These are phyloP conservation scores for Zaprionus inermis DNA, from an alignment of 1,140 invertebrate genomes.

Conservation along the genomic window DNA sequence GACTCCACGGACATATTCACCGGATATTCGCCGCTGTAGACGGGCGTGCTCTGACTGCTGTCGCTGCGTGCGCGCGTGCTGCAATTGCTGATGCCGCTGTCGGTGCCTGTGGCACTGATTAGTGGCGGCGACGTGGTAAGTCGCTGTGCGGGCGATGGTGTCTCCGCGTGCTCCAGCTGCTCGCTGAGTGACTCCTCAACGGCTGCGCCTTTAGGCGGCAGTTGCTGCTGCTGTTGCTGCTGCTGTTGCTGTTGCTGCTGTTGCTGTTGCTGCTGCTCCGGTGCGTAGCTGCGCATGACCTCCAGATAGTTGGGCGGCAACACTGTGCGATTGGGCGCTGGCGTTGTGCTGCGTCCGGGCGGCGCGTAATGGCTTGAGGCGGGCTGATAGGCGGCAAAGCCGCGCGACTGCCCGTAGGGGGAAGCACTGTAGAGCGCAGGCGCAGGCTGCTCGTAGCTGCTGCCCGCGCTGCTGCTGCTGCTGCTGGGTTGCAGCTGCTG, in stretches of 20 bases:
- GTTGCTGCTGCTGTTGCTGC: neutral
- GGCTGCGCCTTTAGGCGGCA: conserved; percentile 12
- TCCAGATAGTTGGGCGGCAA: conserved; percentile 71
- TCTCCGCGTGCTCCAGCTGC: conserved; percentile 57
- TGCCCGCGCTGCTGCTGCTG: conserved; percentile 25
- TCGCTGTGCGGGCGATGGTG: conserved; percentile 51
- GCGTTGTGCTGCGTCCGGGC: conserved; percentile 59
- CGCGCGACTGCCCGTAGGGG: conserved; percentile 48
- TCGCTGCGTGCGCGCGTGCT: conserved; percentile 73
- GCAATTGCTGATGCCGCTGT: conserved; percentile 78
- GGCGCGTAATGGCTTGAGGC: conserved; percentile 54
- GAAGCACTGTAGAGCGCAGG: conserved; percentile 62
- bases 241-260: neutral
- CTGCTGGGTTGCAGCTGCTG: conserved; percentile 10
- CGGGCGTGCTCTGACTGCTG: conserved; percentile 76
- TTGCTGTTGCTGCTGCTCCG: conserved; percentile 25
- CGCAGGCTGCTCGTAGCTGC: conserved; percentile 56
- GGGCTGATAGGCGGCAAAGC: conserved; percentile 55
- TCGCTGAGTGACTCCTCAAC: conserved; percentile 37
- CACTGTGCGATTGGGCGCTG: conserved; percentile 72
- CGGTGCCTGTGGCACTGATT: conserved; percentile 78
- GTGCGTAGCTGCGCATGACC: conserved; percentile 50
- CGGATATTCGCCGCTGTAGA: conserved; percentile 76
- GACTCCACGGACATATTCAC: conserved; percentile 79
- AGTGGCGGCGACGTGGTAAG: conserved; percentile 71